Conservation (phyloP, 2,888 invertebrate species). For the Magallana nippona region DNA sequence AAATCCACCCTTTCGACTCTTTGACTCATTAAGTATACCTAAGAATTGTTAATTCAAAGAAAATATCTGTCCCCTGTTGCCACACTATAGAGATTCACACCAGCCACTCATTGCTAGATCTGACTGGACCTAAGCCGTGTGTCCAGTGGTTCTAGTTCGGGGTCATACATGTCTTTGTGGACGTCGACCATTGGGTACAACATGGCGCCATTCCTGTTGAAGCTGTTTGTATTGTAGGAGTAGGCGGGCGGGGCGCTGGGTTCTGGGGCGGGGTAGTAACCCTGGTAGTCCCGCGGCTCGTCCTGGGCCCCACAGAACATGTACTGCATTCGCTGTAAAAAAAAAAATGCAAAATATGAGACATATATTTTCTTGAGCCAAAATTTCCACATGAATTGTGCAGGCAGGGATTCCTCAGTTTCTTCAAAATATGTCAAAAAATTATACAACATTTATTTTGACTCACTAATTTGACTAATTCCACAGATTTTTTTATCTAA, state of each 20-base stretch:
- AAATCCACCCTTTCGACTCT: too few species aligned
- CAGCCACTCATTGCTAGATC: constrained; percentile 45
- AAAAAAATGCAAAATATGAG: constrained; percentile 35
- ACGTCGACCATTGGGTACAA: constrained; percentile 61
- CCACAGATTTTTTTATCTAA: too few species aligned
- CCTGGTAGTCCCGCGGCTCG: constrained; percentile 57
- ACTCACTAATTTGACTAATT: too few species aligned
- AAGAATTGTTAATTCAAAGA: too few species aligned
- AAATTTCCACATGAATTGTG: too few species aligned
- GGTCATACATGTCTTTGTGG: constrained; percentile 46
- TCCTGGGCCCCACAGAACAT: constrained; percentile 61
- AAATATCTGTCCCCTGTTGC: neutral
- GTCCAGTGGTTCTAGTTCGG: constrained; percentile 49
- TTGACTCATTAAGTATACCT: too few species aligned
- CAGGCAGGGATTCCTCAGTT: too few species aligned
- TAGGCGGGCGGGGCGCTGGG: constrained; percentile 73
- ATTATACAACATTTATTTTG: too few species aligned
- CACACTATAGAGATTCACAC: constrained; percentile 28
- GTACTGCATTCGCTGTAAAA: constrained; percentile 57
- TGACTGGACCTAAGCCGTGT: constrained; percentile 47
- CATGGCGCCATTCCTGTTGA: constrained; percentile 28
- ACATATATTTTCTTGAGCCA: neutral
- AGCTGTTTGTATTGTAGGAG: constrained; percentile 65
- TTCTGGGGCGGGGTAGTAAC: constrained; percentile 65
- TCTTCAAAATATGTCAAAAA: too few species aligned